phyloP scores from a whole-genome alignment of 2,113 vertebrate species.

The Nettapus auritus region DNA sequence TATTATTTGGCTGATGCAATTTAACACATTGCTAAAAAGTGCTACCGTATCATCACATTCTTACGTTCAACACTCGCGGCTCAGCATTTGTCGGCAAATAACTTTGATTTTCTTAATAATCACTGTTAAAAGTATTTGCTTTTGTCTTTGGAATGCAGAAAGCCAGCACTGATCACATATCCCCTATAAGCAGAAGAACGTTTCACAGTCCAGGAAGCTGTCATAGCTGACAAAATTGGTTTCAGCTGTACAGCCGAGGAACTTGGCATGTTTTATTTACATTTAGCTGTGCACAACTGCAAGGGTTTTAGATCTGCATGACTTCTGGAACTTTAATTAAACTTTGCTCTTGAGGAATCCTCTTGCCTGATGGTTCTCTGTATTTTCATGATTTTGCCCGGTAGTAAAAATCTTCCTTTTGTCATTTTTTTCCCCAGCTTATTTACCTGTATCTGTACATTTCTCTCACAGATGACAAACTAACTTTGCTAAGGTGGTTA shows the following conservation, averaged over 20 bases:
- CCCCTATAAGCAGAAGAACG: background rate
- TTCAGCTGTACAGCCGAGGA: slow-evolving; percentile 28
- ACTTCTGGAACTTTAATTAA: background rate
- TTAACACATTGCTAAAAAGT: slow-evolving; percentile 16
- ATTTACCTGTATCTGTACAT: background rate
- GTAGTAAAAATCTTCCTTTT: background rate
- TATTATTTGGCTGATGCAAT: background rate
- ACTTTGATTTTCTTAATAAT: background rate
- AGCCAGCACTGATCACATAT: background rate
- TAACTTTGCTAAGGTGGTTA: fast-evolving
- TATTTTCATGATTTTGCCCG: background rate
- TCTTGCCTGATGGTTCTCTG: background rate
- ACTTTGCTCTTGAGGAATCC: background rate
- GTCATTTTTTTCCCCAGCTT: background rate
- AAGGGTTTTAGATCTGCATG: background rate
- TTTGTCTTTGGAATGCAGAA: background rate
- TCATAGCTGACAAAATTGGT: slow-evolving; percentile 2
- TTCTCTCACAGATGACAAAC: background rate
- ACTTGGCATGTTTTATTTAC: background rate
- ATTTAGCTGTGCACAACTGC: background rate
- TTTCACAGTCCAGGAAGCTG: slow-evolving; percentile 21
- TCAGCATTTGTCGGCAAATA: background rate
- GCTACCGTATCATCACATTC: background rate
- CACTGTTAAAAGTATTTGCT: background rate
- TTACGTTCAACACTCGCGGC: background rate